A percentile compares a stretch with the other conserved stretches of the same genome.
Conservation (phyloP, 2,113 vertebrate genomes). For the Rhabdomys dilectus region DNA sequence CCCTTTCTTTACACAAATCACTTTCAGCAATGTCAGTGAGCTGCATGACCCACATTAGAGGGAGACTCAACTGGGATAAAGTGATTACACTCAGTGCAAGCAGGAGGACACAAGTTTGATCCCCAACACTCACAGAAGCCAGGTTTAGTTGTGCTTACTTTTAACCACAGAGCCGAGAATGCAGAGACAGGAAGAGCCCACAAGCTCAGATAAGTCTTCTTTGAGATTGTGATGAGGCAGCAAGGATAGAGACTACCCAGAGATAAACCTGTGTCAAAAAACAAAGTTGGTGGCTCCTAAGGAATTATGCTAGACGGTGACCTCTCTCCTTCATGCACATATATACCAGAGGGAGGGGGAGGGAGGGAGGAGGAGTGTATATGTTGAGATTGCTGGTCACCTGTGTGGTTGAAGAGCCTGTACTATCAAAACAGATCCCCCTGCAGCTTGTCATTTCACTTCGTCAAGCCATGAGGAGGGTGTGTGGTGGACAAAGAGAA, state of each 20-base stretch:
- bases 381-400: not conserved
- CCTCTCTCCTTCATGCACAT: not conserved
- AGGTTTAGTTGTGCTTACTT: not conserved
- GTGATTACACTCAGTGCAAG: too few species aligned
- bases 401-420: not conserved
- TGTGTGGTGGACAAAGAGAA: not conserved
- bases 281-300: not conserved
- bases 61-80: not conserved
- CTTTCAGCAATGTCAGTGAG: not conserved
- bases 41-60: too few species aligned
- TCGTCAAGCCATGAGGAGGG: fast-evolving
- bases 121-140: not conserved
- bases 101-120: not conserved
- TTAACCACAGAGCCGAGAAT: not conserved
- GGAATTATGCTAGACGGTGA: not conserved
- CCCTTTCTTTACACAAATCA: not conserved
- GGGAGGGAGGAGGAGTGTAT: not conserved
- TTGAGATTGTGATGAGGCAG: too few species aligned
- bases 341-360: not conserved
- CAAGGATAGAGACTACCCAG: not conserved
- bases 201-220: not conserved
- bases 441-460: not conserved
- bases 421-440: not conserved
- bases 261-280: not conserved
- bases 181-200: not conserved